phyloP scores from a whole-genome alignment of 2,888 invertebrate genomes.

The Hyposoter didymator region DNA sequence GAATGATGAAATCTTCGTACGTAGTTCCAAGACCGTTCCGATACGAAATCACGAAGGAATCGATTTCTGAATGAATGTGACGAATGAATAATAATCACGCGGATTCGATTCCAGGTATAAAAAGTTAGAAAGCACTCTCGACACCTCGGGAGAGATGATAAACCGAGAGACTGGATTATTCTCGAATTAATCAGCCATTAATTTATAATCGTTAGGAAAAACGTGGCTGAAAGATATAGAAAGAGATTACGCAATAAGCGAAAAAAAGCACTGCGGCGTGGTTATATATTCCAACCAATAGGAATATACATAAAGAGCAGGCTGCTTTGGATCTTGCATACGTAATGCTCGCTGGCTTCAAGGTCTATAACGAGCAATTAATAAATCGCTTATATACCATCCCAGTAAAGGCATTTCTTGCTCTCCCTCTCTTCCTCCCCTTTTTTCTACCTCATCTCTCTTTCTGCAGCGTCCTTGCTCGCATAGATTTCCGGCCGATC shows the following conservation, averaged over 20 bases:
- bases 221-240: conserved; percentile 23
- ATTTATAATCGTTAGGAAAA: conserved; percentile 55
- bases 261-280: conserved; percentile 10
- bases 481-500: conserved; percentile 81
- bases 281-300: neutral
- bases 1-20: too few species aligned
- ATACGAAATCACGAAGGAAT: neutral
- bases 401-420: conserved; percentile 50
- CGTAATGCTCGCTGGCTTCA: conserved; percentile 54
- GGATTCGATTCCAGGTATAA: conserved; percentile 14
- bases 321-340: conserved; percentile 27
- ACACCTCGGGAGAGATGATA: conserved; percentile 52
- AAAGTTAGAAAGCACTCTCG: conserved; percentile 9
- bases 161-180: conserved; percentile 55
- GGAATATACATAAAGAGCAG: neutral
- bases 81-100: conserved; percentile 52
- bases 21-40: neutral
- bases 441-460: conserved; percentile 7
- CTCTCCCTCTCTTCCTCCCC: conserved; percentile 34
- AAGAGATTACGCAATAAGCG: conserved; percentile 36
- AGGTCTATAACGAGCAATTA: conserved; percentile 74
- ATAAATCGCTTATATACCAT: conserved; percentile 74
- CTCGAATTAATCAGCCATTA: conserved; percentile 64
- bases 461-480: conserved; percentile 57
- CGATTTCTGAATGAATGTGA: conserved; percentile 22